A percentile compares a stretch with the other conserved stretches of the same genome.
phyloP scores from a whole-genome alignment of 2,888 invertebrate genomes.

The Clostera curtula region DNA sequence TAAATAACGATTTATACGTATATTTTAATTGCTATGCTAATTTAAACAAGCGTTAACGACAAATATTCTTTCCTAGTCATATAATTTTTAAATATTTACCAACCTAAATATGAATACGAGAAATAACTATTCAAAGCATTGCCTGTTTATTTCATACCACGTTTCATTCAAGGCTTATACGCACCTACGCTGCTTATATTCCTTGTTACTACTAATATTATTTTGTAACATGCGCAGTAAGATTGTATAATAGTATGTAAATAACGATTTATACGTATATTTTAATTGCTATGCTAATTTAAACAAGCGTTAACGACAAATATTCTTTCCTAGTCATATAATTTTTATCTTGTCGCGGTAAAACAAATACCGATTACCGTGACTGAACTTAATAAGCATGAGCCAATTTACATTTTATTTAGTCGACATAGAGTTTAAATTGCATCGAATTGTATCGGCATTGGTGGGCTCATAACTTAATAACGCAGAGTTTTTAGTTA shows the following conservation, averaged over 20 bases:
- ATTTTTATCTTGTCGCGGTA: constrained; percentile 3
- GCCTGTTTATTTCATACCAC: too few species aligned
- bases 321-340: constrained; percentile 12
- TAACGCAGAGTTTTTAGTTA: too few species aligned
- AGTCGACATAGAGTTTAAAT: background rate
- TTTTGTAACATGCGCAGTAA: constrained; percentile 8
- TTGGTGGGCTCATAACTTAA: too few species aligned
- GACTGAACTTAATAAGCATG: background rate
- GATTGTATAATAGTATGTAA: constrained; percentile 7
- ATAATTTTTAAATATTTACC: too few species aligned
- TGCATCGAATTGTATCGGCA: background rate
- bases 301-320: constrained; percentile 3
- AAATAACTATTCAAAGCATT: too few species aligned
- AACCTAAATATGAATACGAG: too few species aligned
- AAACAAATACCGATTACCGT: background rate
- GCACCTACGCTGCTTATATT: too few species aligned
- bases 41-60: constrained; percentile 5
- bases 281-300: constrained; percentile 17
- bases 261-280: constrained; percentile 16
- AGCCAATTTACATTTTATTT: background rate
- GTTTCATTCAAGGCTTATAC: too few species aligned
- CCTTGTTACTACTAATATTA: background rate
- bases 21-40: constrained; percentile 19
- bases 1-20: constrained; percentile 12
- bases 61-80: constrained; percentile 10